phyloP scores from a whole-genome alignment of 2,113 vertebrate genomes.

The Columbina picui region DNA sequence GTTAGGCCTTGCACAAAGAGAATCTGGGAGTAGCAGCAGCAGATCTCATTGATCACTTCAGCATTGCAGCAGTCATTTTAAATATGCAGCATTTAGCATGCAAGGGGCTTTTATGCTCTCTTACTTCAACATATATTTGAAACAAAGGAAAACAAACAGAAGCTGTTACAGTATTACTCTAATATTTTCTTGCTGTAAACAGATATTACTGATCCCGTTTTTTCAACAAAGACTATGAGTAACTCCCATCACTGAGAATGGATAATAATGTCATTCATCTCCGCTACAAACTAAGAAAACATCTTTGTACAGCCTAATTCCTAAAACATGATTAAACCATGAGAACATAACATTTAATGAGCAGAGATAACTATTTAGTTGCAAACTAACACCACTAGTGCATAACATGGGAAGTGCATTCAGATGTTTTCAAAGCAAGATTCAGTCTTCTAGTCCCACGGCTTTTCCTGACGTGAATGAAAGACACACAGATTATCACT shows the following conservation, averaged over 20 bases:
- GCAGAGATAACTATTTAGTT: background rate
- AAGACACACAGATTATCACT: background rate
- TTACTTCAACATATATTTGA: background rate
- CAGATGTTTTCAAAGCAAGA: background rate
- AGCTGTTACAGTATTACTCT: background rate
- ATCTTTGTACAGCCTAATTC: background rate
- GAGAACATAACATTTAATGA: background rate
- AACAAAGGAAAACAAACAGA: background rate
- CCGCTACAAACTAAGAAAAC: background rate
- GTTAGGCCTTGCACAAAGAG: too few species aligned
- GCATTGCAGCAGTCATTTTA: accelerated
- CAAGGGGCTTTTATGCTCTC: background rate
- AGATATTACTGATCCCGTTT: background rate
- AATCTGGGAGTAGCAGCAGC: background rate
- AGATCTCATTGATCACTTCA: background rate
- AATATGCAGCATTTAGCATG: background rate
- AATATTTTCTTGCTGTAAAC: background rate
- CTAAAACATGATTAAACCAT: background rate
- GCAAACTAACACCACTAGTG: background rate
- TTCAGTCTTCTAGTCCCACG: background rate
- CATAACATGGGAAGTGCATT: background rate
- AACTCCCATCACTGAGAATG: background rate
- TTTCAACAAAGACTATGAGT: background rate
- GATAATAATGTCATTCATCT: background rate
- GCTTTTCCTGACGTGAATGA: background rate